Conservation (phyloP, 2,113 vertebrate species). For the Mormyrus lacerda region DNA sequence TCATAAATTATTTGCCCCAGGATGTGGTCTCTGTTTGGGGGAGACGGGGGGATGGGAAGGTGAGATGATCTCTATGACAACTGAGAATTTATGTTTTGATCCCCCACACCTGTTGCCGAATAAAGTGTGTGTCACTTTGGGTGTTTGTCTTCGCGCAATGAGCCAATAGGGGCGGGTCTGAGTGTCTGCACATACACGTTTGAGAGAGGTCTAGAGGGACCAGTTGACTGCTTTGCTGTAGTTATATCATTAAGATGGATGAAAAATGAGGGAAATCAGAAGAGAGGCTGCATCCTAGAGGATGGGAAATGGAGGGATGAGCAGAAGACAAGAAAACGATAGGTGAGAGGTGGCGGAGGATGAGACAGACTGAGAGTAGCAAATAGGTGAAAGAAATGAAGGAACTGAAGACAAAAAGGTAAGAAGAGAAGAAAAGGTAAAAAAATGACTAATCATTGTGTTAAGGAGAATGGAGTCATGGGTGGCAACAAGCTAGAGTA, state of each 20-base stretch:
- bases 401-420: background rate
- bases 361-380: background rate
- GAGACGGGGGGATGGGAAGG: conserved; percentile 26
- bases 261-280: background rate
- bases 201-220: background rate
- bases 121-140: conserved; percentile 26
- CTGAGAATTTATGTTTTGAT: conserved; percentile 39
- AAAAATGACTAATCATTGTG: background rate
- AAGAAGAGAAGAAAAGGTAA: background rate
- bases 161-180: conserved; percentile 16
- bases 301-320: background rate
- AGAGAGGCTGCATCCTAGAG: background rate
- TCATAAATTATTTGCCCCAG: conserved; percentile 41
- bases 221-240: background rate
- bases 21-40: conserved; percentile 44
- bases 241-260: background rate
- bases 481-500: conserved; percentile 12
- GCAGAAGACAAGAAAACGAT: background rate
- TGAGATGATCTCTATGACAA: conserved; percentile 39
- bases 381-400: background rate
- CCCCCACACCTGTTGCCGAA: conserved; percentile 33
- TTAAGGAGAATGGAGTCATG: background rate
- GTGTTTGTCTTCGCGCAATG: background rate
- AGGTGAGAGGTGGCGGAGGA: background rate
- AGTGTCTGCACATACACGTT: conserved; percentile 12